These are phyloP conservation scores for Actenoides lindsayi DNA, from an alignment of 2,113 vertebrate genomes.

Conservation along the genomic window DNA sequence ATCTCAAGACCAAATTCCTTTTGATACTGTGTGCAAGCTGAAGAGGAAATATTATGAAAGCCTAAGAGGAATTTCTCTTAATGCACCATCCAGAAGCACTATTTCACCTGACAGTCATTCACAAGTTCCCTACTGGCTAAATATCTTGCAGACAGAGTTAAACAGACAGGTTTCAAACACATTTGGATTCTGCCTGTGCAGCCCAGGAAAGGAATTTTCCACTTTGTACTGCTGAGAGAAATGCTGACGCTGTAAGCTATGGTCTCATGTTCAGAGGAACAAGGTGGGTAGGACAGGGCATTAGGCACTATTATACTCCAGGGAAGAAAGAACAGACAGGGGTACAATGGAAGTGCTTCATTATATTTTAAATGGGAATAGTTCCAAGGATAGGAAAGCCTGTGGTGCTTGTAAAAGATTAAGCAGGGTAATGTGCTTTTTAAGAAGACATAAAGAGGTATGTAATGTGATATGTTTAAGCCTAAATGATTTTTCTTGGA, in stretches of 20 bases:
- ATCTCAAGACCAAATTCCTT: neutral
- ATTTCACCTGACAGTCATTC: slow-evolving; percentile 50
- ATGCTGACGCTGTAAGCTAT: neutral
- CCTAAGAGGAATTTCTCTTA: neutral
- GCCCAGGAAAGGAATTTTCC: slow-evolving; percentile 30
- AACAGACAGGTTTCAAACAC: slow-evolving; percentile 2
- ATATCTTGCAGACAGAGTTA: slow-evolving; percentile 60
- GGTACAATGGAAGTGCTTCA: slow-evolving; percentile 39
- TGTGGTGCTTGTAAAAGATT: slow-evolving; percentile 66
- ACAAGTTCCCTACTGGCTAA: slow-evolving; percentile 38
- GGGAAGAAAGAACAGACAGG: slow-evolving; percentile 50
- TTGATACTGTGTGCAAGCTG: neutral
- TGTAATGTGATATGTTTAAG: slow-evolving; percentile 67
- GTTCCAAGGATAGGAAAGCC: slow-evolving; percentile 59
- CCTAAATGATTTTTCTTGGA: slow-evolving; percentile 63
- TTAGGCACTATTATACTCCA: slow-evolving; percentile 43
- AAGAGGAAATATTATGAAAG: slow-evolving; percentile 8
- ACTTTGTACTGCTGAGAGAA: slow-evolving; percentile 17
- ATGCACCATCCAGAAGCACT: neutral
- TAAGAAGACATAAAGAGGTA: slow-evolving; percentile 65
- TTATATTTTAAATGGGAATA: slow-evolving; percentile 58
- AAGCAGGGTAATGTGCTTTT: slow-evolving; percentile 66
- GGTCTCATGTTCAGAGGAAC: slow-evolving; percentile 31
- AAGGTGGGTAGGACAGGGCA: slow-evolving; percentile 35
- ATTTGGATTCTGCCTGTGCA: slow-evolving; percentile 18